phyloP scores from a whole-genome alignment of 1,140 invertebrate genomes.

The Homalodisca vitripennis region DNA sequence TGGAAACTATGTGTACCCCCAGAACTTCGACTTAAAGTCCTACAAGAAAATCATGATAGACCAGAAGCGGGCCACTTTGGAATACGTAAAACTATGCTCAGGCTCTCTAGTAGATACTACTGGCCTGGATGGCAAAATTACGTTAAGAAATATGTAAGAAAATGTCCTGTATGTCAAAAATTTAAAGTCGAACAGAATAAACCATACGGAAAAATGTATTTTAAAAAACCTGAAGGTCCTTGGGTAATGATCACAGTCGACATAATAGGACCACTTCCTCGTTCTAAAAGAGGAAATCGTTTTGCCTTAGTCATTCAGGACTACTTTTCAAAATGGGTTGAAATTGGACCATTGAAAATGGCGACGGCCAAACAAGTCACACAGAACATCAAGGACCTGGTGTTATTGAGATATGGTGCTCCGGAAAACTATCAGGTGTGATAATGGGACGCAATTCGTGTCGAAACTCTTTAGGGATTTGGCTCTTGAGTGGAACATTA shows the following conservation, averaged over 20 bases:
- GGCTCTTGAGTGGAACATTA: not conserved
- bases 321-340: slow-evolving; percentile 48
- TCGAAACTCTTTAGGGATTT: slow-evolving; percentile 7
- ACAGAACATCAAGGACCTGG: not conserved
- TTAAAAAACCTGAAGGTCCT: slow-evolving; percentile 36
- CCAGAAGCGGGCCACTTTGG: slow-evolving; percentile 39
- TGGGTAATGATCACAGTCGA: slow-evolving; percentile 47
- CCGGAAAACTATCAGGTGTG: slow-evolving; percentile 9
- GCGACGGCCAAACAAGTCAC: slow-evolving; percentile 11
- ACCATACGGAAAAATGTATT: slow-evolving; percentile 44
- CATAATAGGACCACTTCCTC: slow-evolving; percentile 48
- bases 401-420: slow-evolving; percentile 20
- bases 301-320: slow-evolving; percentile 48
- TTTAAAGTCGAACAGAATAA: slow-evolving; percentile 42
- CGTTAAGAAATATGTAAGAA: slow-evolving; percentile 35
- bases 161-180: slow-evolving; percentile 41
- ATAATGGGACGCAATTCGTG: slow-evolving; percentile 20
- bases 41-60: slow-evolving; percentile 40
- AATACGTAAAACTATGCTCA: slow-evolving; percentile 41
- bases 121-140: slow-evolving; percentile 44
- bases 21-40: slow-evolving; percentile 32
- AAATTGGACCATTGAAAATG: slow-evolving; percentile 40
- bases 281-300: slow-evolving; percentile 42
- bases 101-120: slow-evolving; percentile 38
- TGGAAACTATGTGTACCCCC: slow-evolving; percentile 42